A percentile compares a stretch with the other conserved stretches of the same genome.
Conservation (phyloP, 2,113 vertebrate species). For the Procavia capensis region DNA sequence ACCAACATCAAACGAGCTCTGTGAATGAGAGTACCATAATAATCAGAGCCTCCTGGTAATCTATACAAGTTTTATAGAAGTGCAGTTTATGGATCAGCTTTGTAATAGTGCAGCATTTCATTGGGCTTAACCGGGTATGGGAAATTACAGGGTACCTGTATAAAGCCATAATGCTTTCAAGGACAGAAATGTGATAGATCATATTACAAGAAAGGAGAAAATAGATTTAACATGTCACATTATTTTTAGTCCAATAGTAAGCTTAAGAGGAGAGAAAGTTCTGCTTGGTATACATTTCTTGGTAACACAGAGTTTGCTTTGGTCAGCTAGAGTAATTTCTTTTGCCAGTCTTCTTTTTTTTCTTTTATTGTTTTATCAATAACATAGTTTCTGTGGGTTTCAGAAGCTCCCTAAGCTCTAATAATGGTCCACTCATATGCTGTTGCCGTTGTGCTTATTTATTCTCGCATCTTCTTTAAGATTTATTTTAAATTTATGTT, state of each 20-base stretch:
- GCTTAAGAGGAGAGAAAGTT: not conserved
- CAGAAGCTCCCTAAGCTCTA: not conserved
- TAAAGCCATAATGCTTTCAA: conserved; percentile 11
- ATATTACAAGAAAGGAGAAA: not conserved
- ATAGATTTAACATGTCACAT: not conserved
- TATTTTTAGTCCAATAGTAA: not conserved
- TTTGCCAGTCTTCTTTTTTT: not conserved
- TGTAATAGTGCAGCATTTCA: not conserved
- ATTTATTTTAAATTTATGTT: not conserved
- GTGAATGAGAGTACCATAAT: not conserved
- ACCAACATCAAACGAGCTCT: not conserved
- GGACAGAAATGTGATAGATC: not conserved
- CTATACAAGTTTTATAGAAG: conserved; percentile 28
- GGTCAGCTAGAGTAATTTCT: not conserved
- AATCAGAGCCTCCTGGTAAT: not conserved
- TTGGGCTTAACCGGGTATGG: not conserved
- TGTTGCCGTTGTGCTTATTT: not conserved
- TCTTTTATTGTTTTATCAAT: not conserved
- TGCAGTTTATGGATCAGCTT: conserved; percentile 37
- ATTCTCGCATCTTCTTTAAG: not conserved
- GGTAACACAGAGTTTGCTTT: not conserved
- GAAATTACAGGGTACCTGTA: not conserved
- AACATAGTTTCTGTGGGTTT: not conserved
- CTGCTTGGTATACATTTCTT: not conserved
- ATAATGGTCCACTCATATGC: not conserved